phyloP scores from a whole-genome alignment of 2,888 invertebrate species.

The Campopleginae sp. region DNA sequence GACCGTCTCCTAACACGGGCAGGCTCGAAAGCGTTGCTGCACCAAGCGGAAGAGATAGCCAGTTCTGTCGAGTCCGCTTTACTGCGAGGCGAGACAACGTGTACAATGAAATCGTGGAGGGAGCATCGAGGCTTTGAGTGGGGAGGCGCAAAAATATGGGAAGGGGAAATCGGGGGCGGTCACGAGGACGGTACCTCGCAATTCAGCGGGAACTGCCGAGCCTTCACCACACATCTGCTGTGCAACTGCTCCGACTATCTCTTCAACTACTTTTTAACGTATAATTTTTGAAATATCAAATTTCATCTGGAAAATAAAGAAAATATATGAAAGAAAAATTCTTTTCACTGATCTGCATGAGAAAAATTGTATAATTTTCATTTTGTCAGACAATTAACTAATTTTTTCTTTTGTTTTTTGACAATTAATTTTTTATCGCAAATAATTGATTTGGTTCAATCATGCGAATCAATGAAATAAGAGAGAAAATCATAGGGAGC shows the following conservation, averaged over 20 bases:
- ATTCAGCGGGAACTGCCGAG: conserved; percentile 80
- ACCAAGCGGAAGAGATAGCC: conserved; percentile 80
- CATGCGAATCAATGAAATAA: neutral
- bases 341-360: neutral
- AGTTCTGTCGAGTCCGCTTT: conserved; percentile 72
- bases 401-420: no score
- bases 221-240: conserved; percentile 81
- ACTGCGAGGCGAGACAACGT: neutral
- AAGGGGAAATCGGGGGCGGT: conserved; percentile 82
- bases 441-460: no score
- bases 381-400: neutral
- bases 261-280: conserved; percentile 54
- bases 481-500: neutral
- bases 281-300: conserved; percentile 43
- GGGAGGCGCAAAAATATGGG: conserved; percentile 72
- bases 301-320: conserved; percentile 28
- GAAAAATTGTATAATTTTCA: neutral
- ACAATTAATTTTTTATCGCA: no score
- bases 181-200: conserved; percentile 80
- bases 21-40: conserved; percentile 72
- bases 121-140: conserved; percentile 67
- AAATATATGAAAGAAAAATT: neutral
- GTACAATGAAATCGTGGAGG: conserved; percentile 61
- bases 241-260: conserved; percentile 77
- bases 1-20: conserved; percentile 67